Base-by-base conservation (phyloP, 2,888 invertebrate genomes). In the Perizoma flavofasciatum region DNA sequence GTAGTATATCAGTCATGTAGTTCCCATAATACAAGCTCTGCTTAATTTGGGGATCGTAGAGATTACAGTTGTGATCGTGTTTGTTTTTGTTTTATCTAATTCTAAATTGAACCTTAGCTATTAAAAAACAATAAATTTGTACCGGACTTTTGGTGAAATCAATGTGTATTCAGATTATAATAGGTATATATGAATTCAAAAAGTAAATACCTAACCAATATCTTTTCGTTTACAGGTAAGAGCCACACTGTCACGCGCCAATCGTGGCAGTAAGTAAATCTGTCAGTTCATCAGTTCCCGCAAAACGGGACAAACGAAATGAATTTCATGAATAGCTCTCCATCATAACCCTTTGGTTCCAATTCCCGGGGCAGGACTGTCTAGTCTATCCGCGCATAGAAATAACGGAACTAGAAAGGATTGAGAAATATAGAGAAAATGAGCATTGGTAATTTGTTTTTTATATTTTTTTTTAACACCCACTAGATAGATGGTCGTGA, bases 311-410 rank as follows among this genome's bases (percentile, higher is more conserved):
- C 56, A 58, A 51, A 56, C 49, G 49, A 49, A 63, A 63, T 66
- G 59, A 61, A 61, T 56, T 45, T 59, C 60, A 61, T 56, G 60
- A 63, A 61, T 58, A 61, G 53, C 55, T 55, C 56, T 55, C 43
- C 59, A 55, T 66, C 63, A 61, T 59, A 63, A 63, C 61, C 61
- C 61, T 55, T 61, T 49, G 51, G 56, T 35, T 51, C 45, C 49
- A 55, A 48, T 53, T 50, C 53, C 41, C 50, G 11, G 7, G 41
- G 1, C 33, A 35, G 40, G 44, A 40, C 49, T 22, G 61, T 54
- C 59, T 47, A n/a, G 55, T 39, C 58, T 40, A 49, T 39, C 44
- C 50, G 22, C 9, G 37, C 53, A 50, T 6, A 9, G 58, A 58
- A 7, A 46, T 52, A 34, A 37, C 32, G 32, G 6, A 34, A 40